Conservation (phyloP, 30 jellyfish, hydroid and myxozoan species). For the Turritopsis dohrnii region DNA sequence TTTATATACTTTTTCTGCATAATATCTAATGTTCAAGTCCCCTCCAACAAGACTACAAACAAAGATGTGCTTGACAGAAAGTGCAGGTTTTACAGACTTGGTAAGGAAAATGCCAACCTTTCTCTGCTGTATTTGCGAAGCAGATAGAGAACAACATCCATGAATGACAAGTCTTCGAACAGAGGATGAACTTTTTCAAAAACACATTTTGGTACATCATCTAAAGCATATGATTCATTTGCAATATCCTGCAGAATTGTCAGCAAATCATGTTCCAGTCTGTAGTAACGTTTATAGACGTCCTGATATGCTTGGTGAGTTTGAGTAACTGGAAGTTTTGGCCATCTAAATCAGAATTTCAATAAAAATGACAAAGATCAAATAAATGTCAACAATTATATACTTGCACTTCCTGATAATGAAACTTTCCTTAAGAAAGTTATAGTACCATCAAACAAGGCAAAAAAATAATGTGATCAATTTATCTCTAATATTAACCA, state of each 20-base stretch:
- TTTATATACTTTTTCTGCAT: constrained; percentile 41
- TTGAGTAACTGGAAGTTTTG: background rate
- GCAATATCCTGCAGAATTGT: constrained; percentile 2
- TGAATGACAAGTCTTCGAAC: background rate
- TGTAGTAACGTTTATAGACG: background rate
- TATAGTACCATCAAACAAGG: no score
- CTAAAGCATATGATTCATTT: background rate
- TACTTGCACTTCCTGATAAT: no score
- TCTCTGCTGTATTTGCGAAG: background rate
- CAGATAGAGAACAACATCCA: background rate
- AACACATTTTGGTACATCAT: background rate
- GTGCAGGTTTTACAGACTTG: background rate
- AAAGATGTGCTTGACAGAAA: no score
- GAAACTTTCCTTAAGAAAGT: no score
- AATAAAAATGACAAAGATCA: background rate
- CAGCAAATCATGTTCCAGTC: background rate
- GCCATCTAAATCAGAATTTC: constrained; percentile 6
- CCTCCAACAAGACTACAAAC: constrained; percentile 2
- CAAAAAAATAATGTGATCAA: no score
- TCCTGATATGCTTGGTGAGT: background rate
- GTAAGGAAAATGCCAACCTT: background rate
- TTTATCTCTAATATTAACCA: no score
- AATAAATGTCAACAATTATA: no score
- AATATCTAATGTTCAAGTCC: constrained; percentile 39
- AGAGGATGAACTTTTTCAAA: background rate